Base-by-base conservation (phyloP, 2,888 invertebrate species). In the Monopis laevigella region DNA sequence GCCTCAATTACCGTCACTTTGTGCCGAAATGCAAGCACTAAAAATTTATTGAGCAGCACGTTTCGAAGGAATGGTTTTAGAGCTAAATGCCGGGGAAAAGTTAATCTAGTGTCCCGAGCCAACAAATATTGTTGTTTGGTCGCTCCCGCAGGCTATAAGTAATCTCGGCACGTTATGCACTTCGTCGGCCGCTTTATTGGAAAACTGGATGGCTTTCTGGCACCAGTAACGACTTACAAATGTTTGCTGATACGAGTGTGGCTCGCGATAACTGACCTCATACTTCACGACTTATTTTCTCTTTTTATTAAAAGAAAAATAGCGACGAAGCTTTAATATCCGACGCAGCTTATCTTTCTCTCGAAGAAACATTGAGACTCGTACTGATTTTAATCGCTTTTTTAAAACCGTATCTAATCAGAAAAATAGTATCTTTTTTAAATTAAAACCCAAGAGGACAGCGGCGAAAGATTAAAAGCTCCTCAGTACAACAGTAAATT, bases 101-200 rank as follows among this genome's bases (percentile, higher is more conserved):
- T 70, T 71, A 73, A 74, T 73, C 68, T 70, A 62, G 63, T 66
- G 66, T 64, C 65, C 64, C 62, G 60, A 57, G 55, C 65, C 63
- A 61, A 59, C 71, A 72, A 74, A 73, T 72, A 73, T 72, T 73
- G 66, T 75, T 72, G 73, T 74, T 73, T 72, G 71, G 65, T 59
- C 56, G 55, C 54, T 58, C 60, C 60, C 60, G 58, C 61, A 51
- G 64, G 68, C 66, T 65, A 67, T 71, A 70, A 71, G 73, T 72
- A 75, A 74, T 74, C 72, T 64, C 62, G 58, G 66, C 68, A 68
- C 72, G 70, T 70, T 70, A 73, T 73, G 66, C 70, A 66, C 68
- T 69, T 59, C 53, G 59, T 52, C 60, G 65, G 62, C 52, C 55
- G 61, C 62, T 70, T 72, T 74, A 72, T 73, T 72, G 70, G 69